Evolutionary conservation across 2,888 invertebrate genomes (phyloP), one percentile per base, ranked within the genome.

Genomic region (Perizoma flavofasciatum): DNA sequence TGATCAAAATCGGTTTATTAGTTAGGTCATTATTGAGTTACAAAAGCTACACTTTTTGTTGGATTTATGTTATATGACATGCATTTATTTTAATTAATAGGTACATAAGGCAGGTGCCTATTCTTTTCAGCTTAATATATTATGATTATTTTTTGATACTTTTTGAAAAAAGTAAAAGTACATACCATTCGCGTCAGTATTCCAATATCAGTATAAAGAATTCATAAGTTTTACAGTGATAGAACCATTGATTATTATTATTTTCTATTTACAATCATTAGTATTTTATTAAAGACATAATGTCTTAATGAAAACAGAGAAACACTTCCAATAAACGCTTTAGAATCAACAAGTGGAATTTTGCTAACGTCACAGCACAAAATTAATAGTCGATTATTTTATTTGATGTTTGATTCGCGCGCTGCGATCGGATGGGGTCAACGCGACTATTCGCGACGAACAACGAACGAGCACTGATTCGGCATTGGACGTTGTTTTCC

Each of bases 401-500:
- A 78, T 81, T 77, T 77, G 73, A 70, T 74, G 68, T 67, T 68
- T 73, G 69, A 69, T 75, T 68, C 73, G 67, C 81, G 81, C 79
- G 83, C 70, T 73, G 61, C 65, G 66, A 55, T 64, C 55, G 57
- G 61, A 60, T 59, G 10, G 59, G 62, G 56, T 51, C 65, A 64
- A 69, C 72, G 74, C 90, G 70, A 71, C 86, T 80, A 63, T 72
- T 68, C 82, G 75, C 81, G 72, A 66, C 76, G 78, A 77, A 71
- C 70, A 72, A 70, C 87, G 78, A 84, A 73, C 79, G 74, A 78
- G 79, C 86, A 91, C 91, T 92, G 89, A 86, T 85, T 89, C 89
- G 81, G 85, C 84, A 88, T 89, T 88, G 88, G 89, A 77, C 81
- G 83, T 77, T 83, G 82, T 85, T 85, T 85, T 88, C 81, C 75